Evolutionary conservation across 2,113 vertebrate species (phyloP), one percentile per base, ranked within the genome.

Genomic region (Ochotona princeps): DNA sequence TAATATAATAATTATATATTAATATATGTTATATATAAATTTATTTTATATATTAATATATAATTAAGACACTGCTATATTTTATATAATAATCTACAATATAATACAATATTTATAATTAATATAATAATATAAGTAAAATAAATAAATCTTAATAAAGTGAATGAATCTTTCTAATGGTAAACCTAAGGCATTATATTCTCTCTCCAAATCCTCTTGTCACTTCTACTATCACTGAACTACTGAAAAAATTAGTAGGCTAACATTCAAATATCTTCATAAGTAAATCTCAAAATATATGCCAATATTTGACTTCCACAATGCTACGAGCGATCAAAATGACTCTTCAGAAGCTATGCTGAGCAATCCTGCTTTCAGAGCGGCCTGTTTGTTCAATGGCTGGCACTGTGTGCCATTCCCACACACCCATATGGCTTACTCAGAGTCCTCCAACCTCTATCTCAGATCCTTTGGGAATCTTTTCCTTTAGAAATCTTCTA

Each of bases 281-380:
- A 9, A 12, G 66, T 4, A 74, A 82, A 95, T 26, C 57, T 87
- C 49, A 92, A 90, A 84, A 44, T 57, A 35, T 11, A 47, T 95
- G 66, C 21, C 61, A 81, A 8, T 84, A 60, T 38, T 81, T 86
- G 44, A 57, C 25, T 87, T 84, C 47, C 12, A 47, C 28, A 72
- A 7, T 20, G 63, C 13, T 75, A 38, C 35, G 8, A 13, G 38
- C 7, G 79, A 47, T 12, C 13, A n/a, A 89, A 47, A 65, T 44
- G 18, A 2, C 0, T 66, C 11, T 23, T 9, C 51, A 54, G 30
- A 61, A n/a, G 20, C 70, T 5, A 91, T 12, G n/a, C 54, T 72
- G 60, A 35, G 79, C 11, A 47, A 25, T 74, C 23, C 73, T 51
- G 25, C 8, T 18, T 82, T 51, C 63, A 85, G 23, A 57, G 63